phyloP scores from a whole-genome alignment of 2,888 invertebrate species.

The Drosophila fulvimacula region DNA sequence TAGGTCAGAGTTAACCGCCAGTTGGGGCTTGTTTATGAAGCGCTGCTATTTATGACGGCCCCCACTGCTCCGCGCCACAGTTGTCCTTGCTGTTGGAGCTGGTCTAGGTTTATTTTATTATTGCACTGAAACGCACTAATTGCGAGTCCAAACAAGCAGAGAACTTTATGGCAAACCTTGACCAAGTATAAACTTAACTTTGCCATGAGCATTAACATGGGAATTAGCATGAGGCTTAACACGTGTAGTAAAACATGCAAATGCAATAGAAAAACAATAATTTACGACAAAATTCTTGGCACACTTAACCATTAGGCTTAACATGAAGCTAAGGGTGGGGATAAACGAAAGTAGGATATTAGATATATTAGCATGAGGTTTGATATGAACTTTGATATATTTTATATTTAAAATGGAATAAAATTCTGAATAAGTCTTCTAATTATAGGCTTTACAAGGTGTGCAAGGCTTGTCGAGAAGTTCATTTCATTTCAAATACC shows the following conservation, averaged over 20 bases:
- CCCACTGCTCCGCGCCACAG: background rate
- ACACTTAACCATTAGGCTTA: background rate
- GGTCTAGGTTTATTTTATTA: constrained; percentile 32
- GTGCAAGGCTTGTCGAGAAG: no score
- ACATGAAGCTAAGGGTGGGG: background rate
- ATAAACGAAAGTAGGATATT: no score
- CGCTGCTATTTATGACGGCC: constrained; percentile 31
- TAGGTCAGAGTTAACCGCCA: constrained; percentile 40
- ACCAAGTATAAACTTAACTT: constrained; percentile 4
- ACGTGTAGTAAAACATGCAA: background rate
- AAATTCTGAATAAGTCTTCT: background rate
- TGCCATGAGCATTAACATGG: constrained; percentile 2
- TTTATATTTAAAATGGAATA: background rate
- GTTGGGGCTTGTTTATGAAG: constrained; percentile 38
- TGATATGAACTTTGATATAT: background rate
- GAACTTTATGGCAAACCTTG: constrained; percentile 4
- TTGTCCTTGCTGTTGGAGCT: constrained; percentile 9
- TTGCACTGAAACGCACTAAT: constrained; percentile 41
- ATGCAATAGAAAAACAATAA: constrained; percentile 3
- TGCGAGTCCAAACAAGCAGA: constrained; percentile 7
- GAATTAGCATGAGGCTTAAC: background rate
- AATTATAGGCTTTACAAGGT: no score
- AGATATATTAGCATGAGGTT: constrained; percentile 2
- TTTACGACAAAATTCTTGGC: background rate
- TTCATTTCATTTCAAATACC: no score